These are phyloP conservation scores for Netelia virgata DNA, from an alignment of 2,888 invertebrate genomes.

Conservation along the genomic window DNA sequence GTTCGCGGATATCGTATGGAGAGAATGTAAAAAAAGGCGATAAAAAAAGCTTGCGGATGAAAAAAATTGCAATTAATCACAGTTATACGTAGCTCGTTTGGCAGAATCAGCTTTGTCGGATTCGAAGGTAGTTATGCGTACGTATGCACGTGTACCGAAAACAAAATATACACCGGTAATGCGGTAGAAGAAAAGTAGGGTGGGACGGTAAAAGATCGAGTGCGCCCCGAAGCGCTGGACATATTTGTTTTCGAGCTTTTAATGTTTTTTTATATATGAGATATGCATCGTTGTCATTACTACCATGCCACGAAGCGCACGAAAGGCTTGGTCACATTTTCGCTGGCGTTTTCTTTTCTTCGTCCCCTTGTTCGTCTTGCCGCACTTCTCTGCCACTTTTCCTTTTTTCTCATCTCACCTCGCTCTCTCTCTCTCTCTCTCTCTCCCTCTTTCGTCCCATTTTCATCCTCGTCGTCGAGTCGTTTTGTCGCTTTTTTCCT, in stretches of 20 bases:
- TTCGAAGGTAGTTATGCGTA: neutral
- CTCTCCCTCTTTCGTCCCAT: conserved; percentile 14
- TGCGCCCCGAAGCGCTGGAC: conserved; percentile 23
- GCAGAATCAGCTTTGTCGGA: conserved; percentile 13
- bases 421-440: neutral
- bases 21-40: neutral
- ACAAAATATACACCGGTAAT: neutral
- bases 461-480: conserved; percentile 29
- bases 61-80: conserved; percentile 6
- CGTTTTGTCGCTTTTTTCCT: conserved; percentile 4
- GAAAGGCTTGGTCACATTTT: conserved; percentile 54
- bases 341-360: conserved; percentile 1
- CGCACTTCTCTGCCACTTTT: conserved; percentile 5
- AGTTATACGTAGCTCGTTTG: conserved; percentile 12
- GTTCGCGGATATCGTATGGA: neutral
- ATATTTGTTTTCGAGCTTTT: conserved; percentile 6
- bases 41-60: neutral
- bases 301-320: conserved; percentile 12
- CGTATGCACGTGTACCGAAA: neutral
- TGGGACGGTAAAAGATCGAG: too few relatives aligned
- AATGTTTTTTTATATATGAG: conserved; percentile 10
- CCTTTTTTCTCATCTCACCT: neutral
- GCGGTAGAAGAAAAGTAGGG: conserved; percentile 10
- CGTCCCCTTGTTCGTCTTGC: neutral
- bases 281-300: neutral